Evolutionary conservation across 1,140 invertebrate species (phyloP), one percentile per base, ranked within the genome.

Genomic region (Lordiphosa stackelbergi): DNA sequence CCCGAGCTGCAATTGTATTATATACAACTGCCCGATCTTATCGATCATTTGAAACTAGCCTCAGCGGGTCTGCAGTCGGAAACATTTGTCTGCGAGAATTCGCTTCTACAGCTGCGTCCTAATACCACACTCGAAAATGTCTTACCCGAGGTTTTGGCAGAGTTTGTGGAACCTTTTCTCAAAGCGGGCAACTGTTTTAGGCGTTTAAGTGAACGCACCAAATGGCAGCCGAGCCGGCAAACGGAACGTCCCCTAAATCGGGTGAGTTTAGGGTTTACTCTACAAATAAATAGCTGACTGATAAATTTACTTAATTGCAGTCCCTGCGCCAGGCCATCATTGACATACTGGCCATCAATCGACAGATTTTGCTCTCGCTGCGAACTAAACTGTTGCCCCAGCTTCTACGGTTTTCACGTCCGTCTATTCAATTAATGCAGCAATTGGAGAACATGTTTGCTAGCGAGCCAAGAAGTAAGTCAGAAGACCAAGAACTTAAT

Each of bases 51-150:
- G 0, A 81, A 81, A 13, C 65, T 54, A 16, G 56, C 49, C 42
- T 54, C 72, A 31, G 79, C 89, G 22, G 90, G 90, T 6, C 74
- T 91, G 52, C 89, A 90, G 54, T 90, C 90, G 0, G 81, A 88
- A 12, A 88, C 85, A 12, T 90, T 90, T 63, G 3, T 38, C 0
- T 46, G 42, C 22, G 22, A 59, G 1, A 22, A 51, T 12, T 73
- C 73, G 13, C 0, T 11, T 3, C 28, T 87, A 1, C 5, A 41
- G 10, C 12, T 63, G 5, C 57, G 45, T n/a, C 38, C 58, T 1
- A 60, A 78, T 37, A 48, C 66, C n/a, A 77, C 79, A 0, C 19
- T 85, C 2, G 53, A 16, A 0, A 52, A 38, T 11, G 47, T 88
- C 12, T 42, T 81, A n/a, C 83, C 86, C 2, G 53, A 57, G 11